phyloP scores from a whole-genome alignment of 1,140 invertebrate species.

The Lethocerus indicus region DNA sequence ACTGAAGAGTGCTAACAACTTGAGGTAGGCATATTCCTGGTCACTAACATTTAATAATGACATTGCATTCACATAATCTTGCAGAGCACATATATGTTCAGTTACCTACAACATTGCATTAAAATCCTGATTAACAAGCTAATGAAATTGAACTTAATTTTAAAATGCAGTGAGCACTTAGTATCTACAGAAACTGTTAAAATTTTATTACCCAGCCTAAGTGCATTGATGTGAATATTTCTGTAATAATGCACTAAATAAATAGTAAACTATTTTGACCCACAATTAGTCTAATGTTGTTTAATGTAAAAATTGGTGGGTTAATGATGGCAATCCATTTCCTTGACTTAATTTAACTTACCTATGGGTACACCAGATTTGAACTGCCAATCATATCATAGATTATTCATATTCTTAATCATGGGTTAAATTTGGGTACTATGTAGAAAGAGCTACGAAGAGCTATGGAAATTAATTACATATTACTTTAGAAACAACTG shows the following conservation, averaged over 20 bases:
- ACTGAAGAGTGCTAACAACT: slow-evolving; percentile 69
- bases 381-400: too few species aligned
- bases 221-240: neutral
- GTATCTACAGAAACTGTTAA: neutral
- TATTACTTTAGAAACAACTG: too few species aligned
- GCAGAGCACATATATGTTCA: slow-evolving; percentile 65
- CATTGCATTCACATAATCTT: slow-evolving; percentile 64
- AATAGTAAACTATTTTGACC: too few species aligned
- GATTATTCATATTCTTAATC: too few species aligned
- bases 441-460: too few species aligned
- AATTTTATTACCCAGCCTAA: neutral
- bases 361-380: too few species aligned
- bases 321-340: too few species aligned
- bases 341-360: too few species aligned
- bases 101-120: slow-evolving; percentile 32
- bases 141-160: neutral
- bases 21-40: slow-evolving; percentile 79
- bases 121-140: neutral
- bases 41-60: slow-evolving; percentile 58
- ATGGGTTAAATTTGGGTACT: too few species aligned
- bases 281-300: too few species aligned
- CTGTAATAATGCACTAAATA: neutral
- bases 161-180: neutral
- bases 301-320: too few species aligned
- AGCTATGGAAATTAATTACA: too few species aligned